These are phyloP conservation scores for Nyctalus aviator DNA, from an alignment of 2,797 vertebrate species.

Conservation along the genomic window DNA sequence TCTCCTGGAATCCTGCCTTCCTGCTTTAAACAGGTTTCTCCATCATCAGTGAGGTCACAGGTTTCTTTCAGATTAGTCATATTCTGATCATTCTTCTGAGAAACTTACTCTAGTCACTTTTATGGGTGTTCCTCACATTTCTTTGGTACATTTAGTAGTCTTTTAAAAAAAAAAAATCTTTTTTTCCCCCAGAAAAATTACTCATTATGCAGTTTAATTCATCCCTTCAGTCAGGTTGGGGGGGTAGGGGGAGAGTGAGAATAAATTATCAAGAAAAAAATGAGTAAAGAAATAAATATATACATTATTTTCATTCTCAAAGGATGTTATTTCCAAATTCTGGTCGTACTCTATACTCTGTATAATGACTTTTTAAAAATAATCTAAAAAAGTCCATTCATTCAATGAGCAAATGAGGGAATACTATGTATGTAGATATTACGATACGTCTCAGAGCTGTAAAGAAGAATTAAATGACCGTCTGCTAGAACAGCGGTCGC, in stretches of 20 bases:
- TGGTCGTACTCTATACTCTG: neutral
- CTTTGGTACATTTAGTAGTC: neutral
- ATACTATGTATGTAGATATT: neutral
- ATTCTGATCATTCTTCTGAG: neutral
- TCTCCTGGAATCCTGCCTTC: neutral
- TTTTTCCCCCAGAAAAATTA: neutral
- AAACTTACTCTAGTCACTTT: neutral
- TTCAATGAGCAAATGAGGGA: neutral
- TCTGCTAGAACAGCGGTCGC: too few relatives aligned
- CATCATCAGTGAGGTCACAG: neutral
- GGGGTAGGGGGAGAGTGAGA: neutral
- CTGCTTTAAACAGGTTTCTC: neutral
- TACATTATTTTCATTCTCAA: constrained; percentile 23
- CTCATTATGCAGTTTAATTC: neutral
- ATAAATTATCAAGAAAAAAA: neutral
- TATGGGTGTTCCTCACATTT: neutral
- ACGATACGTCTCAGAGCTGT: neutral
- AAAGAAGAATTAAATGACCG: neutral
- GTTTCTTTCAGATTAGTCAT: neutral
- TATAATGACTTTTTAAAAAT: neutral
- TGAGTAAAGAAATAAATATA: neutral
- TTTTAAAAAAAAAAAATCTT: neutral
- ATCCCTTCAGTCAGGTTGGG: neutral
- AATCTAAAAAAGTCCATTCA: neutral
- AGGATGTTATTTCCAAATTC: constrained; percentile 38